Evolutionary conservation across 2,113 vertebrate species (phyloP), one percentile per base, ranked within the genome.

Genomic region (Pseudorhombus dupliciocellatus): DNA sequence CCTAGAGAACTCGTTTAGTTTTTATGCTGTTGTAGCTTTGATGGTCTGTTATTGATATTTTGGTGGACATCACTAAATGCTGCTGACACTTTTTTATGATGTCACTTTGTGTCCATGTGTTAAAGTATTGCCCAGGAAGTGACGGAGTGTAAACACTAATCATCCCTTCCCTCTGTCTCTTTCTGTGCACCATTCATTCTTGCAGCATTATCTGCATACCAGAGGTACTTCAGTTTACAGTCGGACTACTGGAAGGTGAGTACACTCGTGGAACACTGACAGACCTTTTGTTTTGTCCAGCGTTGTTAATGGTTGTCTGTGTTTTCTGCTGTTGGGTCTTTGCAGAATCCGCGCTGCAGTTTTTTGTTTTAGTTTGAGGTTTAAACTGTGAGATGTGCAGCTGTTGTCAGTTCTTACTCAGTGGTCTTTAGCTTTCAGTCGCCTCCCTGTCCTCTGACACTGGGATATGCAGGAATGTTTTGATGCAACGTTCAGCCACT

Each of bases 221-320:
- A 99, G 98, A 98, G 96, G 95, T 99, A 99, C 96, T 99, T 97
- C 96, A 97, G 95, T 97, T 97, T 98, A 97, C 96, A 99, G 89
- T 94, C 95, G 89, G 98, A 99, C 94, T 98, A 99, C 96, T 99
- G 98, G 98, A 99, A 97, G 97, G 97, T 99, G 88, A 95, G 96
- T 20, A n/a, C n/a, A 34, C 37, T 28, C 4, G 16, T 42, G 18
- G 18, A 16, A 51, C 20, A 42, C n/a, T 5, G 18, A 18, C 42
- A 30, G 24, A 25, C 18, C 37, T 18, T 34, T 37, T 28, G 10
- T 62, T 48, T 10, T 31, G 20, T 48, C 16, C 4, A 18, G 7
- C 9, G 2, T 48, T 14, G 24, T 46, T 7, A 62, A 37, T 30
- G n/a, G 44, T 50, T n/a, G 63, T 66, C 37, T 1, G 6, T 16